phyloP scores from a whole-genome alignment of 2,113 vertebrate species.

The Willisornis vidua region DNA sequence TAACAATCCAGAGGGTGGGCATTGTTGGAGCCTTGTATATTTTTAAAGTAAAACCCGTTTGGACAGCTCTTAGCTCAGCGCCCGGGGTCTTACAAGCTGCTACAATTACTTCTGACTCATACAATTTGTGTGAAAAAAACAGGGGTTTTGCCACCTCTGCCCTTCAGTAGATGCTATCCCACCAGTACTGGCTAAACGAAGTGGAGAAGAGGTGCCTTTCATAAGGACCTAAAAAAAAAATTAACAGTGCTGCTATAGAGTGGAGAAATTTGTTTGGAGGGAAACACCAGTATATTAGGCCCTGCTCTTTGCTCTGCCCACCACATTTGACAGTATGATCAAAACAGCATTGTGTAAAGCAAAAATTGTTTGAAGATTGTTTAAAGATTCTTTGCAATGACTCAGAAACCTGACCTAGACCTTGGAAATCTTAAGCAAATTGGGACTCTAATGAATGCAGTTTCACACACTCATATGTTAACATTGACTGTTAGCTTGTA shows the following conservation, averaged over 20 bases:
- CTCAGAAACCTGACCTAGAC: not conserved
- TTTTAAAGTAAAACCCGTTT: not conserved
- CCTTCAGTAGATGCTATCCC: not conserved
- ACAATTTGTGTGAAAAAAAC: not conserved
- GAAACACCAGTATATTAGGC: not conserved
- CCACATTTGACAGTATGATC: not conserved
- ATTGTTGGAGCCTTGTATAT: not conserved
- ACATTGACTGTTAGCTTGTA: not conserved
- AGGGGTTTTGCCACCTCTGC: not conserved
- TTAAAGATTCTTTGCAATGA: not conserved
- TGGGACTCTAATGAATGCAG: not conserved
- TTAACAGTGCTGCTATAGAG: not conserved
- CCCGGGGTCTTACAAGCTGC: not conserved
- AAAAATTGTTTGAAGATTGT: not conserved
- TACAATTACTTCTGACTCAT: not conserved
- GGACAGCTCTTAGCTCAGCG: not conserved
- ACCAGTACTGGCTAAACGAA: not conserved
- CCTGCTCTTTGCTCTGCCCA: not conserved
- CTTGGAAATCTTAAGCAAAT: not conserved
- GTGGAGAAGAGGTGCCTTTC: not conserved
- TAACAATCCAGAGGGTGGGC: not conserved
- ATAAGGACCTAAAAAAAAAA: not conserved
- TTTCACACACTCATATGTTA: not conserved
- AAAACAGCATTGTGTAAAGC: not conserved
- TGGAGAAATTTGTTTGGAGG: not conserved